phyloP scores from a whole-genome alignment of 2,888 invertebrate genomes.

The Oscheius sp. region DNA sequence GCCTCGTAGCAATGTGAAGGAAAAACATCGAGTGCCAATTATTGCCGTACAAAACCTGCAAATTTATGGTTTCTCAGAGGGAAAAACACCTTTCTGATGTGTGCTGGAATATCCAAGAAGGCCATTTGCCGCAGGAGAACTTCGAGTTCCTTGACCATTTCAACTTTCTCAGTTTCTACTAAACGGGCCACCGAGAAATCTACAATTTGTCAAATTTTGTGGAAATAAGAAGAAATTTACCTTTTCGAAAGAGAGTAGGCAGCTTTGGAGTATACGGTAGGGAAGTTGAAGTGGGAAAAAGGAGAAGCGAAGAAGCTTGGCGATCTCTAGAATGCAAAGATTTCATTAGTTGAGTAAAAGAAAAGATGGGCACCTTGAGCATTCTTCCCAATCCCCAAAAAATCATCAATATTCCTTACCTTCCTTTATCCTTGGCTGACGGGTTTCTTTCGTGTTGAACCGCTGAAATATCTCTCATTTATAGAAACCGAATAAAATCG shows the following conservation, averaged over 20 bases:
- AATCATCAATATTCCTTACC: background rate
- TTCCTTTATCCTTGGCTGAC: background rate
- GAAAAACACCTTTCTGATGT: constrained; percentile 13
- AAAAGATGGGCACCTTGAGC: background rate
- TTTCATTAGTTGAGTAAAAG: background rate
- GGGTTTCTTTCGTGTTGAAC: constrained; percentile 19
- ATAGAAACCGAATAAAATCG: background rate
- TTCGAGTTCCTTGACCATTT: background rate
- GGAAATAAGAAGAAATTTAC: background rate
- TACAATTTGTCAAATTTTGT: background rate
- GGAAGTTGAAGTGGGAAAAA: background rate
- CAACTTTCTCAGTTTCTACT: background rate
- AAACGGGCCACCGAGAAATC: constrained; percentile 8
- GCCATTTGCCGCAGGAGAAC: background rate
- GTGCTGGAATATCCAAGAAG: no score
- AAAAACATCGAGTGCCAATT: background rate
- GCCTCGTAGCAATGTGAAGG: background rate
- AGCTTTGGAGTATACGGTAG: background rate
- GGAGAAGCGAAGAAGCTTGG: background rate
- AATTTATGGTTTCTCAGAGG: background rate
- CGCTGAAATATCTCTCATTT: constrained; percentile 5
- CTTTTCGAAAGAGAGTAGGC: no score
- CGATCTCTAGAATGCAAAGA: background rate
- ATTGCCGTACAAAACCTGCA: background rate
- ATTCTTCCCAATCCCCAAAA: background rate